These are phyloP conservation scores for Abrostola tripartita DNA, from an alignment of 2,888 invertebrate species.

Conservation along the genomic window DNA sequence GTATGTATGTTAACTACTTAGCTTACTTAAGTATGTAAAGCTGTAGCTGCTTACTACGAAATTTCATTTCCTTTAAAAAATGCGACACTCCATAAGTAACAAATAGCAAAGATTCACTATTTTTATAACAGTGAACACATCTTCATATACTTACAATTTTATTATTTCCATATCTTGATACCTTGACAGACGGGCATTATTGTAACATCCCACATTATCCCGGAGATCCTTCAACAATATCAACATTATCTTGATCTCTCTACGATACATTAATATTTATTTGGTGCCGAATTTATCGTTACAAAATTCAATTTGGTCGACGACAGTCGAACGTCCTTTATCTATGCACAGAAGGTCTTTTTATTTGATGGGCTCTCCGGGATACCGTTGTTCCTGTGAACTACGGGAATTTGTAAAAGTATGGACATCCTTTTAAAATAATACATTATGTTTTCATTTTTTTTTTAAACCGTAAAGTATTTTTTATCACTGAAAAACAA, in stretches of 20 bases:
- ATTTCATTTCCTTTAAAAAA: too few species aligned
- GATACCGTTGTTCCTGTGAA: slow-evolving; percentile 76
- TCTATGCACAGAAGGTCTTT: slow-evolving; percentile 87
- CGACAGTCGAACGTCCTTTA: slow-evolving; percentile 84
- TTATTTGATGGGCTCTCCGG: slow-evolving; percentile 85
- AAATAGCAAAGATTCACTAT: too few species aligned
- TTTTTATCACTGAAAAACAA: too few species aligned
- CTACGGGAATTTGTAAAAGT: slow-evolving; percentile 66
- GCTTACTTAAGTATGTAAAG: too few species aligned
- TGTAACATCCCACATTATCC: slow-evolving; percentile 11
- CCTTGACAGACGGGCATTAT: slow-evolving; percentile 6
- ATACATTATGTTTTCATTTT: slow-evolving; percentile 7
- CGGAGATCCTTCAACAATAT: slow-evolving; percentile 31
- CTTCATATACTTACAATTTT: neutral
- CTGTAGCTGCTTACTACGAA: too few species aligned
- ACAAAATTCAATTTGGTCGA: slow-evolving; percentile 86
- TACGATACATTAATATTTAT: slow-evolving; percentile 75
- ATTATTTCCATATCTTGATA: neutral
- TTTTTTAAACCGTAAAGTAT: neutral
- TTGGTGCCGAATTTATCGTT: slow-evolving; percentile 77
- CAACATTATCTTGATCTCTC: slow-evolving; percentile 64
- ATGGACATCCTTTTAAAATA: slow-evolving; percentile 58
- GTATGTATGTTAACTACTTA: too few species aligned
- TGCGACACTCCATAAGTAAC: too few species aligned
- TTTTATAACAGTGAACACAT: too few species aligned